phyloP scores from a whole-genome alignment of 35 echinoderm and acorn worm species.

The Acanthaster planci region DNA sequence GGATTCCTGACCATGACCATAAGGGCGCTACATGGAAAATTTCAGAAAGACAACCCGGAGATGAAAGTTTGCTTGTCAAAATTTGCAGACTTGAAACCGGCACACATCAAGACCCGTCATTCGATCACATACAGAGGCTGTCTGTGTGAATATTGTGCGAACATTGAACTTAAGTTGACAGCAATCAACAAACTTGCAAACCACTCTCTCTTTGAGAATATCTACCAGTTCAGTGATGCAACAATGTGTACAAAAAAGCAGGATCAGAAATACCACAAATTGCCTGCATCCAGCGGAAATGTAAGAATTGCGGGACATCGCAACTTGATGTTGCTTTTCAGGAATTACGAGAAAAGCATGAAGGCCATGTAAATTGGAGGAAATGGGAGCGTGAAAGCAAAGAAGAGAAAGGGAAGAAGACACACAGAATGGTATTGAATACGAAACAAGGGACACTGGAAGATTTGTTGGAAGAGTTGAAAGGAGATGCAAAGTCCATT shows the following conservation, averaged over 20 bases:
- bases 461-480: conserved; percentile 30
- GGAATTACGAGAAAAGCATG: neutral
- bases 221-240: conserved; percentile 11
- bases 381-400: conserved; percentile 33
- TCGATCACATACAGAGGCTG: conserved; percentile 41
- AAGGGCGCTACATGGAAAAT: neutral
- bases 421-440: conserved; percentile 20
- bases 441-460: neutral
- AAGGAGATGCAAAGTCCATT: conserved; percentile 11
- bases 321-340: neutral
- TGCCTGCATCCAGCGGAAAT: conserved; percentile 45
- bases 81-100: neutral
- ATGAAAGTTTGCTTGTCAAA: neutral
- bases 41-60: conserved; percentile 6
- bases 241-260: conserved; percentile 47
- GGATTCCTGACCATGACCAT: neutral
- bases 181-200: conserved; percentile 40
- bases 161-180: conserved; percentile 32
- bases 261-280: conserved; percentile 19
- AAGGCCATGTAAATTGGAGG: conserved; percentile 30
- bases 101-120: conserved; percentile 17
- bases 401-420: conserved; percentile 18
- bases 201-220: neutral
- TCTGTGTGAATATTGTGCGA: conserved; percentile 57
- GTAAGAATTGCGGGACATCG: conserved; percentile 16